Evolutionary conservation across 2,888 invertebrate genomes (phyloP), one percentile per base, ranked within the genome.

Genomic region (Apodemia zela): DNA sequence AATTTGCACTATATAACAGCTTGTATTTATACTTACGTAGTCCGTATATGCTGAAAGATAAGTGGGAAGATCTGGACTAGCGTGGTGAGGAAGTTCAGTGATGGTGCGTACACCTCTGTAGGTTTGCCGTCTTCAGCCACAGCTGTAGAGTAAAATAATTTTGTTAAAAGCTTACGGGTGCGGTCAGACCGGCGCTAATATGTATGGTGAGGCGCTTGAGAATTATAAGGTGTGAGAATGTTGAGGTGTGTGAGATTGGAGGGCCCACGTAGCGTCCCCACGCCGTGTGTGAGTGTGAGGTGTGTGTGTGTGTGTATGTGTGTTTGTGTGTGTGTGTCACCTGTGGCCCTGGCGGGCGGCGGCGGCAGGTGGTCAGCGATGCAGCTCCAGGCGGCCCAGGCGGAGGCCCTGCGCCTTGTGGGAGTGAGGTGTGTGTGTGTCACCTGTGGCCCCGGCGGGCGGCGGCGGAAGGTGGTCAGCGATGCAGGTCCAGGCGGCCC

Each of bases 21-120:
- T n/a, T 29, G 5, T 29, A 29, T 4, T 29, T 29, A 15, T 38
- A 65, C 72, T 82, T 71, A 96, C 94, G 94, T 95, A 66, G 93
- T 87, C 77, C 95, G 94, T 74, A 98, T 96, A 76, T 98, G 97
- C 71, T 96, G 97, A 89, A 98, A 99, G 66, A 99, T 95, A 65
- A 96, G 96, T 5, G 98, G 98, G 85, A 99, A 99, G 78, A 98
- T 98, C 87, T 98, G 98, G 71, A 99, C 96, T 17, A 99, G 92
- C 0, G 98, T 97, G 0, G 98, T 98, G 63, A 99, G 93, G 92
- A 98, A 99, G 67, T 97, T 96, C 77, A 98, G 97, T 25, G 98
- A 97, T 0, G 99, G 98, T 65, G 98, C 94, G 87, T 97, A 98
- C 68, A 75, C 73, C 18, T 91, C 90, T 11, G 69, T 74, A 0